Conservation (phyloP, 2,797 vertebrate species). For the Morelia viridis region DNA sequence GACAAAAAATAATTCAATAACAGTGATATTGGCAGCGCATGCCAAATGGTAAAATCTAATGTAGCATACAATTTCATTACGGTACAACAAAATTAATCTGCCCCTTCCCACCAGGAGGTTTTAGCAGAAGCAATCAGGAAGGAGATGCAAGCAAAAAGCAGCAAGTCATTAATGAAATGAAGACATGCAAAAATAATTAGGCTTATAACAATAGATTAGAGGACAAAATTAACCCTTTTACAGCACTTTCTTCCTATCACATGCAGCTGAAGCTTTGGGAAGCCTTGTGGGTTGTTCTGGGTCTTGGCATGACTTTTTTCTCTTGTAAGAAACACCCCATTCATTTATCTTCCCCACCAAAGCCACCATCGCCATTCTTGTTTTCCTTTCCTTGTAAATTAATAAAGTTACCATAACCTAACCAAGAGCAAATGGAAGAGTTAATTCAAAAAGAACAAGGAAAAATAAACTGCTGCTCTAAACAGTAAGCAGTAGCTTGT, state of each 20-base stretch:
- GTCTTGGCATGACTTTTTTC: constrained; percentile 32
- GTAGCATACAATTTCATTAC: constrained; percentile 87
- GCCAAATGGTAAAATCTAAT: constrained; percentile 86
- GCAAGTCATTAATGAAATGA: constrained; percentile 81
- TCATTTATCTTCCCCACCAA: constrained; percentile 13
- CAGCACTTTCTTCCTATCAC: constrained; percentile 49
- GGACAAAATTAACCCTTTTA: constrained; percentile 74
- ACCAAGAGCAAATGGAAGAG: constrained; percentile 49
- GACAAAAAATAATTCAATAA: constrained; percentile 76
- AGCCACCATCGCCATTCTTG: neutral
- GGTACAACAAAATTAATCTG: constrained; percentile 80
- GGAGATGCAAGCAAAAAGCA: constrained; percentile 70
- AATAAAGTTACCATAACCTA: constrained; percentile 27
- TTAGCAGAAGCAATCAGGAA: constrained; percentile 83
- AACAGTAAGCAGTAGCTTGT: constrained; percentile 48
- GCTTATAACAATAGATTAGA: constrained; percentile 74
- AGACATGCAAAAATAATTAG: constrained; percentile 79
- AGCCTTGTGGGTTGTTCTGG: constrained; percentile 44
- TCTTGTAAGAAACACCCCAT: constrained; percentile 25
- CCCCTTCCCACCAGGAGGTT: constrained; percentile 80
- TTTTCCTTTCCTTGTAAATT: constrained; percentile 24
- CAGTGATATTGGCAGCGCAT: constrained; percentile 80
- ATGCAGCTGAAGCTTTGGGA: constrained; percentile 46
- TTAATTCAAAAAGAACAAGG: constrained; percentile 57
- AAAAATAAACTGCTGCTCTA: constrained; percentile 42